These are phyloP conservation scores for Porphyrio hochstetteri DNA, from an alignment of 2,113 vertebrate genomes.

Conservation along the genomic window DNA sequence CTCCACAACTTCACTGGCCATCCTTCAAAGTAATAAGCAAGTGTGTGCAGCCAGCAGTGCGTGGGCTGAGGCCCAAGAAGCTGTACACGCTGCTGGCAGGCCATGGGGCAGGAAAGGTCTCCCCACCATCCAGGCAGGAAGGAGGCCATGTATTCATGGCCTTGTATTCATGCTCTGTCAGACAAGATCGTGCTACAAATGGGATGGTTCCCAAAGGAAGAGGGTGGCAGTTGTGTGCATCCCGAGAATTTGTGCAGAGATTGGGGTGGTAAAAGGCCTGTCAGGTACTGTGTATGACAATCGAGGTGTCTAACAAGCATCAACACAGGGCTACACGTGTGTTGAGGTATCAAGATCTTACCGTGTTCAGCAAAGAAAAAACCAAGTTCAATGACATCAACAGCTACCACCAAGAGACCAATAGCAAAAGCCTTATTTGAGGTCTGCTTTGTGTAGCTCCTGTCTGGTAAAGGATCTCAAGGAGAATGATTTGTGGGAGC, in stretches of 20 bases:
- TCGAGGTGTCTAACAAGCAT: background rate
- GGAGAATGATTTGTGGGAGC: background rate
- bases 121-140: fast-evolving
- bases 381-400: background rate
- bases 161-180: background rate
- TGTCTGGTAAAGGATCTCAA: background rate
- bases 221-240: background rate
- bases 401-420: background rate
- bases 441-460: background rate
- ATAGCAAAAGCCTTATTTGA: background rate
- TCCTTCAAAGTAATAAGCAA: background rate
- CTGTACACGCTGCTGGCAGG: background rate
- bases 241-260: background rate
- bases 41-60: background rate
- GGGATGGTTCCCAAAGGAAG: background rate
- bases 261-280: background rate
- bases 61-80: background rate
- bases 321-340: background rate
- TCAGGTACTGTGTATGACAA: background rate
- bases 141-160: too few relatives aligned
- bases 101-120: background rate
- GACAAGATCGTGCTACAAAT: background rate
- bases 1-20: background rate
- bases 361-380: background rate
- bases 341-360: background rate